Evolutionary conservation across 2,888 invertebrate genomes (phyloP).

Genomic region (Dastarcus helophoroides): DNA sequence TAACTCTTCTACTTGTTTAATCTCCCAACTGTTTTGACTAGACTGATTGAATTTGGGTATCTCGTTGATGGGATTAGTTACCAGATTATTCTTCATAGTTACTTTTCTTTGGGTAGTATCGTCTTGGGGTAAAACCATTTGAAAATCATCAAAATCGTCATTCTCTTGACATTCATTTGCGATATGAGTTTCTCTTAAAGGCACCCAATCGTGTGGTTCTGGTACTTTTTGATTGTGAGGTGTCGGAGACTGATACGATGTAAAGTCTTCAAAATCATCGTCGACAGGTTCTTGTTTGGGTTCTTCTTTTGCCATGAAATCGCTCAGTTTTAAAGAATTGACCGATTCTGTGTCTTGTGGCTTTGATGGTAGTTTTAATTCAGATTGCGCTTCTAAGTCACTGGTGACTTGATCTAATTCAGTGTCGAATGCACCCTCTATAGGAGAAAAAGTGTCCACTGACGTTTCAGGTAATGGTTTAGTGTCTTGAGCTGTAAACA

Average conservation of each 20-base stretch:
- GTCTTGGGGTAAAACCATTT: too few species aligned
- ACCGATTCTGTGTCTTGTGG: slow-evolving; percentile 20
- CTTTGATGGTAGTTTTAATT: slow-evolving; percentile 3
- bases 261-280: slow-evolving; percentile 38
- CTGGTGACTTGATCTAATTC: too few species aligned
- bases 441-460: too few species aligned
- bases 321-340: slow-evolving; percentile 21
- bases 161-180: slow-evolving; percentile 14
- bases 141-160: background rate
- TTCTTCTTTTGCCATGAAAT: slow-evolving; percentile 10
- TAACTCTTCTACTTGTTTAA: background rate
- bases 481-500: too few species aligned
- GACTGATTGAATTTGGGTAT: slow-evolving; percentile 1
- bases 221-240: slow-evolving; percentile 1
- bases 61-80: background rate
- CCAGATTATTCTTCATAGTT: too few species aligned
- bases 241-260: slow-evolving; percentile 35
- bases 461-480: too few species aligned
- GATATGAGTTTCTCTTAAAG: slow-evolving; percentile 34
- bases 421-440: too few species aligned
- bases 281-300: slow-evolving; percentile 7
- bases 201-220: slow-evolving; percentile 9
- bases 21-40: background rate
- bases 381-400: slow-evolving; percentile 1
- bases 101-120: too few species aligned